A percentile compares a stretch with the other conserved stretches of the same genome.
These are phyloP conservation scores for Gymnocephalus cernua DNA, from an alignment of 2,113 vertebrate genomes.

Conservation along the genomic window DNA sequence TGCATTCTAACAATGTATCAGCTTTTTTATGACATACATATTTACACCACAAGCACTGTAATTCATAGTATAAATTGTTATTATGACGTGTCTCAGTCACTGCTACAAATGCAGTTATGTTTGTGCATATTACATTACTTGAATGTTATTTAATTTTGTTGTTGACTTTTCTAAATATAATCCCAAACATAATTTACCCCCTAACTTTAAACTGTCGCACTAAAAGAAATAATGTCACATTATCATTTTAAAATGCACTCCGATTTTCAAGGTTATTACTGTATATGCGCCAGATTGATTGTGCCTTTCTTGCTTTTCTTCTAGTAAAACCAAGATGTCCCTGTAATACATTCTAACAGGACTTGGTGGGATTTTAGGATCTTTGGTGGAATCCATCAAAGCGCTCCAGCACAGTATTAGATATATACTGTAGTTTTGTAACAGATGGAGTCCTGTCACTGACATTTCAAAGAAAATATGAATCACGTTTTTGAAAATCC, in stretches of 20 bases:
- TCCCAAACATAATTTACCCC: neutral
- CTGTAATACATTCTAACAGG: constrained; percentile 8
- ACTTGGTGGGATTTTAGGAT: constrained; percentile 42
- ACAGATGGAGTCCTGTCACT: constrained; percentile 56
- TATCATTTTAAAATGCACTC: neutral
- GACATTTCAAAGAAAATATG: constrained; percentile 59
- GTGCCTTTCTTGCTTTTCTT: neutral
- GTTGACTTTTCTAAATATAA: neutral
- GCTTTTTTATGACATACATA: neutral
- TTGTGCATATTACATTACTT: neutral
- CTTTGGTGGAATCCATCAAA: constrained; percentile 23
- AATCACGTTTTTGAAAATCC: constrained; percentile 40
- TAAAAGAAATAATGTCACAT: neutral
- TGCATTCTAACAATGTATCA: neutral
- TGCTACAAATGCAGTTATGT: neutral
- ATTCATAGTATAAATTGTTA: neutral
- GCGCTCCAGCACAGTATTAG: constrained; percentile 23
- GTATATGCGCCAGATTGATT: neutral
- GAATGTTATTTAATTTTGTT: neutral
- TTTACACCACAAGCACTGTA: neutral
- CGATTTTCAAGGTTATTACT: neutral
- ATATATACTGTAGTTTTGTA: constrained; percentile 26
- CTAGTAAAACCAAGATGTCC: neutral
- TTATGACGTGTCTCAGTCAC: neutral
- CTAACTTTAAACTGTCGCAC: neutral